Conservation (phyloP, 2,113 vertebrate species). For the Etheostoma spectabile region DNA sequence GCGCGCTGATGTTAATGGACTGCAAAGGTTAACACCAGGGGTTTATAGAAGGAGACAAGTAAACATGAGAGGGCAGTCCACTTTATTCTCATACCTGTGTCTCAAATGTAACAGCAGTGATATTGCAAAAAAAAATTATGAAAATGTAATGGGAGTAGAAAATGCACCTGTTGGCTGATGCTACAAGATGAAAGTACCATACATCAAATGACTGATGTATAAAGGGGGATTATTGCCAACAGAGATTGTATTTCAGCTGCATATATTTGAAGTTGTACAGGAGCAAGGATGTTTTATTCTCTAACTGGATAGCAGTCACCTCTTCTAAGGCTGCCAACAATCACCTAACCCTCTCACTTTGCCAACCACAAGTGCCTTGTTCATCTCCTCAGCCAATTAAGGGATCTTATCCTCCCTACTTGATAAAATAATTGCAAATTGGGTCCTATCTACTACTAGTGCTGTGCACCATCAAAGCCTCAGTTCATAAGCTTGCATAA, state of each 20-base stretch:
- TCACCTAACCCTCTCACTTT: slow-evolving; percentile 44
- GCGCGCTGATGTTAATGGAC: slow-evolving; percentile 56
- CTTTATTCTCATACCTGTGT: slow-evolving; percentile 35
- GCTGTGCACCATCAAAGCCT: slow-evolving; percentile 32
- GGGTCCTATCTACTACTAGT: slow-evolving; percentile 25
- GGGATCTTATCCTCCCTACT: slow-evolving; percentile 31
- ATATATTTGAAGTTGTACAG: slow-evolving; percentile 27
- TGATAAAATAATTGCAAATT: slow-evolving; percentile 61
- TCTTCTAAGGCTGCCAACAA: slow-evolving; percentile 20
- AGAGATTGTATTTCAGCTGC: slow-evolving; percentile 35
- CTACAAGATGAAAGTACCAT: slow-evolving; percentile 37
- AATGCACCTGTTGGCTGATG: slow-evolving; percentile 34
- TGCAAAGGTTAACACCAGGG: slow-evolving; percentile 57
- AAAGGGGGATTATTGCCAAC: slow-evolving; percentile 30
- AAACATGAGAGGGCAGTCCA: slow-evolving; percentile 38
- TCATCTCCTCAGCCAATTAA: slow-evolving; percentile 57
- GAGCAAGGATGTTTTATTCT: slow-evolving; percentile 32
- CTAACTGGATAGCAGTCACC: slow-evolving; percentile 9
- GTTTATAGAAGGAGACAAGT: slow-evolving; percentile 46
- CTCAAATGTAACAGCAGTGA: slow-evolving; percentile 46
- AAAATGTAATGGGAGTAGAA: slow-evolving; percentile 26
- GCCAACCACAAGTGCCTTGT: slow-evolving; percentile 39
- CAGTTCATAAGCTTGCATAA: slow-evolving; percentile 7
- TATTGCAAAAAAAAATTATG: slow-evolving; percentile 11
- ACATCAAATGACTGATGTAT: slow-evolving; percentile 42